These are phyloP conservation scores for Onychostruthus taczanowskii DNA, from an alignment of 2,113 vertebrate species.

Conservation along the genomic window DNA sequence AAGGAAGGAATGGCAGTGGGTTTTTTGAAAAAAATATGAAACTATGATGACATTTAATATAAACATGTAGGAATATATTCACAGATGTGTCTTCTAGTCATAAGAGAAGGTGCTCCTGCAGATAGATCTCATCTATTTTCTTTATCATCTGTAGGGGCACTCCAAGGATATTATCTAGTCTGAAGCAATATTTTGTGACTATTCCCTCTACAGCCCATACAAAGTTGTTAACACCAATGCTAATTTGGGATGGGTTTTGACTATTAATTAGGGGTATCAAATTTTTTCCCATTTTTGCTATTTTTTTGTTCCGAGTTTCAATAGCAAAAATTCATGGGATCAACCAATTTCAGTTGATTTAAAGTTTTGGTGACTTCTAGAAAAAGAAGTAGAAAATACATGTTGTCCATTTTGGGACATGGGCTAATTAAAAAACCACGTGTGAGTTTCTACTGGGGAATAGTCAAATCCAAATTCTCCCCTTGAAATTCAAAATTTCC, in stretches of 20 bases:
- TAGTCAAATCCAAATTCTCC: not conserved
- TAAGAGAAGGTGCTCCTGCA: not conserved
- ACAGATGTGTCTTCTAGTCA: not conserved
- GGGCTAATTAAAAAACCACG: not conserved
- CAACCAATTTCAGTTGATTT: not conserved
- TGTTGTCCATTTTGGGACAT: not conserved
- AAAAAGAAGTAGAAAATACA: not conserved
- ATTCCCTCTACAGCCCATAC: not conserved
- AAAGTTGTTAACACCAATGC: not conserved
- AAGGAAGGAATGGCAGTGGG: accelerated
- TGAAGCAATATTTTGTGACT: not conserved
- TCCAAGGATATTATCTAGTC: not conserved
- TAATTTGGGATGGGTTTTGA: not conserved
- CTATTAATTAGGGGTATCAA: not conserved
- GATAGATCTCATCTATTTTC: not conserved
- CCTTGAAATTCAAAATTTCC: slow-evolving; percentile 7
- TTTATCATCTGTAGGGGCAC: not conserved
- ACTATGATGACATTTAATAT: not conserved
- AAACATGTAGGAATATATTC: not conserved
- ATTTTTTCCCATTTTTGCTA: not conserved
- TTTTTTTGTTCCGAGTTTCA: not conserved
- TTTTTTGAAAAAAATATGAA: not conserved
- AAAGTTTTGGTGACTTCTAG: not conserved
- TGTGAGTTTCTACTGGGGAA: not conserved
- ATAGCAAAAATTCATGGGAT: not conserved